Base-by-base conservation (phyloP, 2,797 vertebrate species). In the Sandelia bainsii region DNA sequence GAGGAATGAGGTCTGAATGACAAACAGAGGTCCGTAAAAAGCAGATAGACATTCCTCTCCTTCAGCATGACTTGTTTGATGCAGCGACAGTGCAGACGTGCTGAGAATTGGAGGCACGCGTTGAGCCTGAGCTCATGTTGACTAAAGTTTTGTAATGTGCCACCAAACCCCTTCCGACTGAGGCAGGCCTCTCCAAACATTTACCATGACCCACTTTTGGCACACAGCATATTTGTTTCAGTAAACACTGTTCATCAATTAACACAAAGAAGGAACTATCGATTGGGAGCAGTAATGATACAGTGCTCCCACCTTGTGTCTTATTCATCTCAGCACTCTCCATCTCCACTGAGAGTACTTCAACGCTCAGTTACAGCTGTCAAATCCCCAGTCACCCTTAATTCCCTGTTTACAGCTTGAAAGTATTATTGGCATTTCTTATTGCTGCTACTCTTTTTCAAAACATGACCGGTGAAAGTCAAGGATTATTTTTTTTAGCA, bases 1-100 rank as follows among this genome's bases (percentile, higher is more conserved):
- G 69, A 25, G 42, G 44, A 65, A 79, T 69, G 81, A 73, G 82
- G 72, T 72, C 73, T 83, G 89, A 85, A 89, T 90, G 67, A 79
- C 78, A 88, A 92, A 29, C 79, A 69, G 67, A 72, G 75, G 75
- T 81, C 79, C 66, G 57, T 79, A 68, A 82, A 83, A 77, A 79
- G 79, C 69, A 77, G 81, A 81, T 54, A 73, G 80, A 61, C 79
- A 68, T 77, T 81, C 80, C 75, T 85, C 76, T 77, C 57, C 78
- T 87, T 66, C 80, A 66, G 75, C 69, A 1, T 8, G 72, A 56
- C 71, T 70, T 69, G 75, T 86, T 84, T 83, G 84, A 89, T 86
- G 77, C 34, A 49, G 70, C 63, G 61, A 84, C 81, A 76, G 81
- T 49, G 77, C 49, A 40, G 73, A 81, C 77, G 81, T 89, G 89